Evolutionary conservation across 1,140 invertebrate genomes (phyloP), one percentile per base, ranked within the genome.

Genomic region (Drosophila oshimai): DNA sequence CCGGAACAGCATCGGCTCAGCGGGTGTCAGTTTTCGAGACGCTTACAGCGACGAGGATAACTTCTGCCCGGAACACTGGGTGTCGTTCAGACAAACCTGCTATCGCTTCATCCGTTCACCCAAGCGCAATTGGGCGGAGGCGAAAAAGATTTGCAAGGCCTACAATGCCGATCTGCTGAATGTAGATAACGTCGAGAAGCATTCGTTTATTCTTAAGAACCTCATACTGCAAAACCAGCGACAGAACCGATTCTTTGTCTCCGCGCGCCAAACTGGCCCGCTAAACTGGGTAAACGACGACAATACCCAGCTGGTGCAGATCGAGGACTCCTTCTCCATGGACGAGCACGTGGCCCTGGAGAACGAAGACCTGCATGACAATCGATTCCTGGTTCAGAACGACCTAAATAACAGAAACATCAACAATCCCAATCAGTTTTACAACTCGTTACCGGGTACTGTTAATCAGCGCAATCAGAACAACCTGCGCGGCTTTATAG

Each of bases 81-180:
- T 95, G 18, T 93, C 93, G 10, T 96, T 93, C 84, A 93, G 94
- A 65, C 93, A 95, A 41, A 94, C 94, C 0, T 98, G 97, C 91
- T 98, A 97, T 90, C 93, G 96, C 37, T 98, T 98, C 86, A 95
- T 97, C 2, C 96, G 96, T 75, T 97, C 96, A 18, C 96, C 97
- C 1, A 92, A 95, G 42, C 94, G 95, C 53, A 93, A 93, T 18
- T 93, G 96, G 78, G 94, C 95, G 55, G 96, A 97, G 77, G 96
- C 97, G 3, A 93, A 94, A 69, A 93, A 93, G 81, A 95, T 96
- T 60, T 98, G 97, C 91, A 94, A 95, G 90, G 93, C 94, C 0
- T 96, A 95, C 90, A 95, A 95, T 75, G 94, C 96, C 12, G 96
- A 98, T 87, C 90, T 99, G 28, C 92, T 96, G 0, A 94, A 95